A percentile compares a stretch with the other conserved stretches of the same genome.
These are phyloP conservation scores for Tetanocera ferruginea DNA, from an alignment of 2,888 invertebrate species.

Conservation along the genomic window DNA sequence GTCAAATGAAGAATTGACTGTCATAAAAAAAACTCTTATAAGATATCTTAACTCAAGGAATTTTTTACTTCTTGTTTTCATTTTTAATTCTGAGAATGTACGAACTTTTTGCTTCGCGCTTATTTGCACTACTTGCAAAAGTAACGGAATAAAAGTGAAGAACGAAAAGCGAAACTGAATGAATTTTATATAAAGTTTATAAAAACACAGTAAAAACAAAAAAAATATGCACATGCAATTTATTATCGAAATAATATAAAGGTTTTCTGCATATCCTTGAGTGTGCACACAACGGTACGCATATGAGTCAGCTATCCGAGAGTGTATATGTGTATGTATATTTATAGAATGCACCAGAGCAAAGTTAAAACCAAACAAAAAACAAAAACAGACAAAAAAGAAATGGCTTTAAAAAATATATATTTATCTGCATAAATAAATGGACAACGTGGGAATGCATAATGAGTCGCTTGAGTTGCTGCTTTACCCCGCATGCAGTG, in stretches of 20 bases:
- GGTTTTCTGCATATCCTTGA: neutral
- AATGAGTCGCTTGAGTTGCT: conserved; percentile 13
- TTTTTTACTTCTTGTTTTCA: too few relatives aligned
- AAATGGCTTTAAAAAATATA: neutral
- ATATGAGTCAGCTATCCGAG: neutral
- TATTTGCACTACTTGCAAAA: neutral
- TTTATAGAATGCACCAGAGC: neutral
- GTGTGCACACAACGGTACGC: neutral
- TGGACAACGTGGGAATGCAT: conserved; percentile 36
- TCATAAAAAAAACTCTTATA: too few relatives aligned
- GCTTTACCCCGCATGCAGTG: neutral
- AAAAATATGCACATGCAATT: conserved; percentile 24
- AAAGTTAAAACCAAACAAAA: neutral
- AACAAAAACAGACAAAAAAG: neutral
- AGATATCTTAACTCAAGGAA: too few relatives aligned
- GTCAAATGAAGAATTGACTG: too few relatives aligned
- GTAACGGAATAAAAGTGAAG: neutral
- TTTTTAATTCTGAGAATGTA: too few relatives aligned
- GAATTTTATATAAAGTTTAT: conserved; percentile 27
- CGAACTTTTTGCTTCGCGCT: neutral
- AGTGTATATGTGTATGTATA: neutral
- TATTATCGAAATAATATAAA: conserved; percentile 15
- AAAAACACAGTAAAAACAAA: neutral
- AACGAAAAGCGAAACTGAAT: conserved; percentile 25
- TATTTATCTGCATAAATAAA: conserved; percentile 36